phyloP scores from a whole-genome alignment of 2,888 invertebrate genomes.

The Macrophya annulata region DNA sequence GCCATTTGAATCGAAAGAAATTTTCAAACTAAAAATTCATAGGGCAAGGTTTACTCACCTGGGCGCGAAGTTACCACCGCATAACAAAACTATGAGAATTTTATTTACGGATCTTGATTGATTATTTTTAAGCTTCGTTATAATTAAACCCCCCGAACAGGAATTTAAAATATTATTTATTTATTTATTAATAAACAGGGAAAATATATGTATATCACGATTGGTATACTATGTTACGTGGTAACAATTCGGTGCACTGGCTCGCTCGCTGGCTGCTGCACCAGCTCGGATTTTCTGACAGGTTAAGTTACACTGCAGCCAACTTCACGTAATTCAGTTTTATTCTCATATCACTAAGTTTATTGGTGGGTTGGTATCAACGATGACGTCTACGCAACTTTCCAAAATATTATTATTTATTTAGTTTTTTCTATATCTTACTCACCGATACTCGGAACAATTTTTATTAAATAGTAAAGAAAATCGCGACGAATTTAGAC shows the following conservation, averaged over 20 bases:
- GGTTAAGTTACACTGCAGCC: conserved; percentile 51
- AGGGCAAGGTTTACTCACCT: conserved; percentile 50
- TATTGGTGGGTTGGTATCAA: neutral
- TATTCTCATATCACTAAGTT: conserved; percentile 18
- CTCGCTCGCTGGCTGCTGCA: neutral
- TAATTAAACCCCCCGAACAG: conserved; percentile 2
- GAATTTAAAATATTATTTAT: conserved; percentile 36
- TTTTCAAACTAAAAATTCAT: conserved; percentile 34
- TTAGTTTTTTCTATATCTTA: neutral
- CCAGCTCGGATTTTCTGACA: conserved; percentile 37
- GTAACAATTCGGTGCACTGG: conserved; percentile 17
- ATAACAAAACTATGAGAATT: conserved; percentile 30
- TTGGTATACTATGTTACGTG: conserved; percentile 15
- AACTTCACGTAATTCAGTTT: conserved; percentile 17
- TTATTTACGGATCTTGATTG: neutral
- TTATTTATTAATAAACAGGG: conserved; percentile 12
- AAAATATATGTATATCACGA: conserved; percentile 25
- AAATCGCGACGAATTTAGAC: neutral
- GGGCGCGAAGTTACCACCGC: conserved; percentile 45
- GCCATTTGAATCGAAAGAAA: conserved; percentile 48
- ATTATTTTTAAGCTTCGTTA: neutral
- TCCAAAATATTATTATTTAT: neutral
- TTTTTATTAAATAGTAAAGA: neutral
- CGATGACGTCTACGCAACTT: neutral
- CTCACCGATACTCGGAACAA: neutral